Evolutionary conservation across 2,797 vertebrate genomes (phyloP), one percentile per base, ranked within the genome.

Genomic region (Enteromius thamalakanensis): DNA sequence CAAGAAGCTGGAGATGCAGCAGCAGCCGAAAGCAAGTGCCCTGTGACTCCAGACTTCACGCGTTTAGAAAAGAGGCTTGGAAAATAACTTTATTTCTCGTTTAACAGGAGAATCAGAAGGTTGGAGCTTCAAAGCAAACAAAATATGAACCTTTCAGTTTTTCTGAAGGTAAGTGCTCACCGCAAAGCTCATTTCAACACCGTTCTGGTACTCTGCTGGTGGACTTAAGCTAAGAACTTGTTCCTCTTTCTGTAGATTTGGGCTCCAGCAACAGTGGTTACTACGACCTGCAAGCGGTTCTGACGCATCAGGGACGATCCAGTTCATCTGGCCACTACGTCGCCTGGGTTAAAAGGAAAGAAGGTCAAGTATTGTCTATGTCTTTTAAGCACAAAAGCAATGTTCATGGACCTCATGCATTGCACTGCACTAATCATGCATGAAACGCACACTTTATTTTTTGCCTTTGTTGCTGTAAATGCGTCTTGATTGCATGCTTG

Each of bases 271-370:
- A 98, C 75, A 98, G 97, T 2, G 98, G 98, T 80, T 99, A 99
- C 91, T 99, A 98, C 0, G 97, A 99, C 90, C 96, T 99, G 91
- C 97, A 98, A 94, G 98, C 95, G 49, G 98, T 99, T 91, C 92
- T 99, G 86, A 99, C 98, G 0, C 98, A 99, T 90, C 98, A 99
- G 89, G 98, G 98, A 87, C 96, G 98, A 90, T 99, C 98, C 9
- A 99, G 98, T 90, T 99, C 98, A 70, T 99, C 98, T 9, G 98
- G 98, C 32, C 98, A 99, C 91, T 99, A 99, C 0, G 96, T 99
- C 37, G 97, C 96, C 51, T 99, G 98, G 98, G 98, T 99, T 87
- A 98, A 97, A 92, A 97, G 98, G 93, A 99, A 99, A 97, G 96
- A 97, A 96, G 97, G 98, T 99, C 93, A 19, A 87, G 62, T 47